These are phyloP conservation scores for Morone saxatilis DNA, from an alignment of 2,113 vertebrate species.

Conservation along the genomic window DNA sequence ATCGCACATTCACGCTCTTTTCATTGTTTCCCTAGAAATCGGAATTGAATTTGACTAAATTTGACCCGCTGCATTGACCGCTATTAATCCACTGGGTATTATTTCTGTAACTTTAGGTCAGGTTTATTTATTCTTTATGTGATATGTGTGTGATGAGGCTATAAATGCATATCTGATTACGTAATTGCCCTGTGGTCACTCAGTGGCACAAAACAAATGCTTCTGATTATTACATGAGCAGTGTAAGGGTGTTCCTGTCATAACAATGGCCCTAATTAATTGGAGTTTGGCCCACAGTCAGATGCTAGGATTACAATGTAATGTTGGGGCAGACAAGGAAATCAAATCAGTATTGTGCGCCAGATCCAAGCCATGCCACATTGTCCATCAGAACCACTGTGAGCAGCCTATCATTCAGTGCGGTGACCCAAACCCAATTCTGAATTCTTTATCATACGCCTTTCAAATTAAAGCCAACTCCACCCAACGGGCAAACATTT, in stretches of 20 bases:
- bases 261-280: slow-evolving; percentile 61
- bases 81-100: slow-evolving; percentile 23
- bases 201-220: slow-evolving; percentile 61
- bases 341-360: slow-evolving; percentile 36
- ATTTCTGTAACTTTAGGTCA: slow-evolving; percentile 42
- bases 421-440: slow-evolving; percentile 69
- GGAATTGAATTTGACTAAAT: slow-evolving; percentile 20
- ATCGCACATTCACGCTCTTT: neutral
- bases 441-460: slow-evolving; percentile 69
- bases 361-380: slow-evolving; percentile 57
- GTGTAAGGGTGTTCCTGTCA: slow-evolving; percentile 57
- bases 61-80: slow-evolving; percentile 1
- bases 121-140: slow-evolving; percentile 26
- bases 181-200: slow-evolving; percentile 55
- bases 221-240: slow-evolving; percentile 53
- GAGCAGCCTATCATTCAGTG: slow-evolving; percentile 73
- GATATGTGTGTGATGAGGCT: slow-evolving; percentile 35
- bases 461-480: slow-evolving; percentile 61
- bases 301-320: slow-evolving; percentile 53
- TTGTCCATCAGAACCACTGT: slow-evolving; percentile 65
- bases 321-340: slow-evolving; percentile 24
- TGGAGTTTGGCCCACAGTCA: slow-evolving; percentile 25
- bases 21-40: slow-evolving; percentile 40
- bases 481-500: slow-evolving; percentile 67
- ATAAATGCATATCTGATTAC: slow-evolving; percentile 51